Percentiles rank a stretch among this genome's conserved stretches.
Evolutionary conservation across 2,797 vertebrate genomes (phyloP).

Genomic region (Siniperca undulata): DNA sequence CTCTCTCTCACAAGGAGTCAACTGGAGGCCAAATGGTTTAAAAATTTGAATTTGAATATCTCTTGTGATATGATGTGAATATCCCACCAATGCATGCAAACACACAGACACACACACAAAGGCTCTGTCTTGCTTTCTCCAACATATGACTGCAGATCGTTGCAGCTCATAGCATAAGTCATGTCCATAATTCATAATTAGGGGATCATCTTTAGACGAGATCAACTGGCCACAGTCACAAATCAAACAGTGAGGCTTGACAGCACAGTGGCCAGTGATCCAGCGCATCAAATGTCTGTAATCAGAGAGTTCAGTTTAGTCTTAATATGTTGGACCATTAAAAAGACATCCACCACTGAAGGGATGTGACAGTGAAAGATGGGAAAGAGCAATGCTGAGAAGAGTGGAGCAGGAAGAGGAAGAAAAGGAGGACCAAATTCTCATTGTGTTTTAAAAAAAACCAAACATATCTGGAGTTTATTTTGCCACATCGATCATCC

Average conservation of each 20-base stretch:
- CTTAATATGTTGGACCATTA: constrained; percentile 59
- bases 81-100: background rate
- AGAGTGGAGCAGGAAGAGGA: background rate
- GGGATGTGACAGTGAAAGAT: constrained; percentile 50
- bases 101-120: background rate
- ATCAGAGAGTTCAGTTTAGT: constrained; percentile 44
- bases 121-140: background rate
- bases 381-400: constrained; percentile 6
- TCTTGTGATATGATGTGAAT: background rate
- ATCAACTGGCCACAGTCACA: constrained; percentile 51
- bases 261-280: constrained; percentile 45
- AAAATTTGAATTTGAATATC: constrained; percentile 9
- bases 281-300: constrained; percentile 48
- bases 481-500: background rate
- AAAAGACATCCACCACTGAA: constrained; percentile 39
- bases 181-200: constrained; percentile 42
- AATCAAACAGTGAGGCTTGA: constrained; percentile 48
- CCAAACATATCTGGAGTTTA: background rate
- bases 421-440: background rate
- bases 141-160: background rate
- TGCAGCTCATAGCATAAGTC: constrained; percentile 9
- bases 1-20: background rate
- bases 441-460: background rate
- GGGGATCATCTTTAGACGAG: constrained; percentile 41
- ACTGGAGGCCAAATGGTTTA: background rate